These are phyloP conservation scores for Caenorhabditis uteleia DNA, from an alignment of 2,888 invertebrate genomes.

Conservation along the genomic window DNA sequence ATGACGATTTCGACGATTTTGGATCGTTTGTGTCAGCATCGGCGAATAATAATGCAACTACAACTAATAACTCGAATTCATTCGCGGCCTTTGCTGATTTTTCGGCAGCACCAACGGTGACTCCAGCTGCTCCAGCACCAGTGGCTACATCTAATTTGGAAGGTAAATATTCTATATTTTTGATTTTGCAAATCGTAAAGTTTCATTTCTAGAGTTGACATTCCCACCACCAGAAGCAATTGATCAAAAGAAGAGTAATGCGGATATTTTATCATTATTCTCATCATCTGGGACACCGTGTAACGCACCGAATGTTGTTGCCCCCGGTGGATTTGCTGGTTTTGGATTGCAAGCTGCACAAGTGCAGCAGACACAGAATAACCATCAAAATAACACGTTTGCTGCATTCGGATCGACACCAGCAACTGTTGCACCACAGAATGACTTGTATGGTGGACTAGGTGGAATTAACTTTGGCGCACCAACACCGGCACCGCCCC, in stretches of 20 bases:
- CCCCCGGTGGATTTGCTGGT: constrained; percentile 49
- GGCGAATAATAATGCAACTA: neutral
- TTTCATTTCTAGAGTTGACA: constrained; percentile 11
- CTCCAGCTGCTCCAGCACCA: constrained; percentile 1
- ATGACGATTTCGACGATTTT: constrained; percentile 61
- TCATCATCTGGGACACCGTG: constrained; percentile 21
- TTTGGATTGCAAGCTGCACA: constrained; percentile 45
- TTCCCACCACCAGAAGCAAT: neutral
- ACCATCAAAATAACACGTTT: constrained; percentile 12
- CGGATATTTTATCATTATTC: constrained; percentile 56
- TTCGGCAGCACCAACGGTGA: constrained; percentile 16
- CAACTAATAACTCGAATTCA: neutral
- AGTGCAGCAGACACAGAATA: constrained; percentile 1
- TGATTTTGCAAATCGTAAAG: too few relatives aligned
- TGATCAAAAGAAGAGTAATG: constrained; percentile 43
- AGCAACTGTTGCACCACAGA: constrained; percentile 4
- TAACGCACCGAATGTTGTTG: constrained; percentile 30
- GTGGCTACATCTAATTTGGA: neutral
- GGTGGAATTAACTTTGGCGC: constrained; percentile 30
- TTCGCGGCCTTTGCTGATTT: constrained; percentile 34
- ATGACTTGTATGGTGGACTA: constrained; percentile 29
- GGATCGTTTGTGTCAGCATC: constrained; percentile 61
- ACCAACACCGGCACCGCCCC: constrained; percentile 5
- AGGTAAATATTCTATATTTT: neutral
- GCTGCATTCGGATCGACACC: neutral